Base-by-base conservation (phyloP, 2,888 invertebrate genomes). In the Acronicta psi region DNA sequence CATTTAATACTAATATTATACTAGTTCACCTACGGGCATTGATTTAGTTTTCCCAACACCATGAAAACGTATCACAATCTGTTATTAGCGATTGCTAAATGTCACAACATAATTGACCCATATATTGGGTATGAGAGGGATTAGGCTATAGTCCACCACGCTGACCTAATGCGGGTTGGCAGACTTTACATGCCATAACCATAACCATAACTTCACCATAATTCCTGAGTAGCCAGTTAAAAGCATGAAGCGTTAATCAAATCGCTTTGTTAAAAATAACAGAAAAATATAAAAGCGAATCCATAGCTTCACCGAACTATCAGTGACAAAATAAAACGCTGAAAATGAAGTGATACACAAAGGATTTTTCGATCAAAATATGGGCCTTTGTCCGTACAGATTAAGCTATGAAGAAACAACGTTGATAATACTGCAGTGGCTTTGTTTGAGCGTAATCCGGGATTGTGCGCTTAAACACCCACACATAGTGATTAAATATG, bases 401-500 rank as follows among this genome's bases (percentile, higher is more conserved):
- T 69, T 57, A 67, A 42, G 55, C 44, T 56, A 42, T 42, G 46
- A 69, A 75, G 69, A 67, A 73, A 63, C 55, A 75, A 53, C 53
- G 67, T 51, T 70, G 69, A 55, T 73, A 76, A 66, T 60, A 50
- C 60, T 66, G 57, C 45, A 62, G 68, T 66, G 66, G 77, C 71
- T 76, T 73, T 75, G 60, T 73, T 45, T 61, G 45, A 58, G 40
- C 63, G 49, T 76, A 75, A 75, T 73, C 71, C 77, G 37, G 71
- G 62, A 58, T 65, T 69, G 65, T 57, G 56, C 44, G 65, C 68
- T 60, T 65, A 54, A 64, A 51, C 57, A 70, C 59, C 53, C 59
- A 52, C 43, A 59, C 45, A 46, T 37, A 49, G 7, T 18, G 42
- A 67, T 72, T 52, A 66, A 69, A 75, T 59, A 62, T 60, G 58